Conservation (phyloP, 2,113 vertebrate genomes). For the Nannospalax galili region DNA sequence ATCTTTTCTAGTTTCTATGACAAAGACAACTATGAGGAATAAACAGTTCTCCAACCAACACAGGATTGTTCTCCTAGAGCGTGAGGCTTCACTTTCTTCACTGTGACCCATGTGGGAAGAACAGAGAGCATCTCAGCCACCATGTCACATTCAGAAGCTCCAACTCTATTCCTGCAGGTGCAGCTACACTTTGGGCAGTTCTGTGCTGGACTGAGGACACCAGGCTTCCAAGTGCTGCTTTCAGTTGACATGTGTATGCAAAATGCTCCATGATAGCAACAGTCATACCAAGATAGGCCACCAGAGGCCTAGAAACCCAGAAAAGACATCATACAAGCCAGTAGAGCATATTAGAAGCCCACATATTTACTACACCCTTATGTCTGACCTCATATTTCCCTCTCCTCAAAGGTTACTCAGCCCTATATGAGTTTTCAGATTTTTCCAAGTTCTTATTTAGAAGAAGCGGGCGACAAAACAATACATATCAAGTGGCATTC, state of each 20-base stretch:
- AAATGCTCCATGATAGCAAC: not conserved
- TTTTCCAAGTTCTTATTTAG: not conserved
- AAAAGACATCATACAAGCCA: not conserved
- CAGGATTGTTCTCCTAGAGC: not conserved
- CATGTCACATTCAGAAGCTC: not conserved
- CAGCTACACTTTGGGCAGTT: not conserved
- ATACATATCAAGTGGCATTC: not conserved
- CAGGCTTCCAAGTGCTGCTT: not conserved
- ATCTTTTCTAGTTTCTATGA: constrained; percentile 43
- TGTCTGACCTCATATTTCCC: not conserved
- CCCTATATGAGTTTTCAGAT: not conserved
- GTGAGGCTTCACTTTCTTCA: not conserved
- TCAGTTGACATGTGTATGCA: not conserved
- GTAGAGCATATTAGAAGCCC: not conserved
- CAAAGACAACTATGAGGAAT: constrained; percentile 60
- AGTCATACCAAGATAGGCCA: no score
- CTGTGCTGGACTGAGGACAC: rapidly evolving
- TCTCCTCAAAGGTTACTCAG: not conserved
- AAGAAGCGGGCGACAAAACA: not conserved
- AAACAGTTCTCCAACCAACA: constrained; percentile 38
- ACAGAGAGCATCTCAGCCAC: not conserved
- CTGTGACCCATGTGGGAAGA: not conserved
- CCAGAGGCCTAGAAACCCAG: not conserved
- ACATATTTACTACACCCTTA: not conserved
- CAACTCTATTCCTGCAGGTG: not conserved